Conservation (phyloP, 2,797 vertebrate species). For the Pogonophryne albipinna region DNA sequence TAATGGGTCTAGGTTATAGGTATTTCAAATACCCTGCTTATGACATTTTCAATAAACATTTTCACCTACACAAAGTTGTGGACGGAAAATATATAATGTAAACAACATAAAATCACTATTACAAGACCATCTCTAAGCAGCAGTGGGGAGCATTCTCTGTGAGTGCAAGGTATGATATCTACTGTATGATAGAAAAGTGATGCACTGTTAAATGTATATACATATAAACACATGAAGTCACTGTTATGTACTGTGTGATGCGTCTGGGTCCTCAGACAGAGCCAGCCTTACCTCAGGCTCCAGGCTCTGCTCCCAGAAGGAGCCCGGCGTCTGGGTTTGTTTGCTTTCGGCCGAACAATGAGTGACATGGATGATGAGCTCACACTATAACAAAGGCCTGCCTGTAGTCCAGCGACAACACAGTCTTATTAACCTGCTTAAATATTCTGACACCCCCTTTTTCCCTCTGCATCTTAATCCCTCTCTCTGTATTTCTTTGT, state of each 20-base stretch:
- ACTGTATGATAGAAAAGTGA: background rate
- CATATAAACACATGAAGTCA: background rate
- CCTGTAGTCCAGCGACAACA: conserved; percentile 59
- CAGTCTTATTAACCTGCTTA: conserved; percentile 56
- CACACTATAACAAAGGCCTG: conserved; percentile 74
- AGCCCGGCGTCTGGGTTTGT: conserved; percentile 62
- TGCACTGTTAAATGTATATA: background rate
- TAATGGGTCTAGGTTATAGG: background rate
- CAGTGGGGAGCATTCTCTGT: background rate
- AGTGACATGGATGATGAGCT: conserved; percentile 80
- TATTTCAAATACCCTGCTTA: background rate
- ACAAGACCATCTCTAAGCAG: background rate
- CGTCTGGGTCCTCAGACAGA: conserved; percentile 50
- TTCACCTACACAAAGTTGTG: background rate
- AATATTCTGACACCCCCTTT: conserved; percentile 12
- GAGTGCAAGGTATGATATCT: background rate
- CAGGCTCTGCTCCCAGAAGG: conserved; percentile 49
- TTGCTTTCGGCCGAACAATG: conserved; percentile 80
- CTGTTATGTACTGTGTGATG: background rate
- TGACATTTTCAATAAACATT: background rate
- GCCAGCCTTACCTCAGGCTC: conserved; percentile 30
- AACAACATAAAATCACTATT: conserved; percentile 1
- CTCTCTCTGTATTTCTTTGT: conserved; percentile 5
- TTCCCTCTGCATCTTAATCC: background rate
- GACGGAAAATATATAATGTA: background rate